phyloP scores from a whole-genome alignment of 37 sponge, comb jelly and placozoan species.

The Lycopodina hypogea region DNA sequence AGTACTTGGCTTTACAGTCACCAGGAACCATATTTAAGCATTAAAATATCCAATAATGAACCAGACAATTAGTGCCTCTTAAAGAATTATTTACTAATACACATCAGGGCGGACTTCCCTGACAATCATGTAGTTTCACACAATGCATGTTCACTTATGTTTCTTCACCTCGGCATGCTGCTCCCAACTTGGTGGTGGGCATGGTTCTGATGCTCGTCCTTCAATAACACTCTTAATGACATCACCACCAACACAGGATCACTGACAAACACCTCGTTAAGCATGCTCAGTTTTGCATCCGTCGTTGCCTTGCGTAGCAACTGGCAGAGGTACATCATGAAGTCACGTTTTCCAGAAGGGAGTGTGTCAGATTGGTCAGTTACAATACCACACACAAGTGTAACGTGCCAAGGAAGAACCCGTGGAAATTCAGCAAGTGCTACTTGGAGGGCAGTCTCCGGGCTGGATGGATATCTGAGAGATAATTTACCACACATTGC shows the following conservation, averaged over 20 bases:
- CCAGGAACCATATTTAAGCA: too few relatives aligned
- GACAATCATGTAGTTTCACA: background rate
- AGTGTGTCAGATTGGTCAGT: constrained; percentile 5
- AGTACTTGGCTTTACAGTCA: too few relatives aligned
- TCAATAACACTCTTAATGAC: constrained; percentile 16
- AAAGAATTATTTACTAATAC: too few relatives aligned
- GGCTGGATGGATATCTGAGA: background rate
- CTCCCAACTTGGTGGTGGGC: background rate
- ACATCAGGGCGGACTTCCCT: background rate
- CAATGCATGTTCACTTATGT: background rate
- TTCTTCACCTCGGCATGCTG: background rate
- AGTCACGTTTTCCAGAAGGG: background rate
- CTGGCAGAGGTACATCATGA: constrained; percentile 1
- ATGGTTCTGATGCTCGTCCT: background rate
- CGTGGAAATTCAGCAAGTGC: background rate
- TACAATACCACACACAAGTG: constrained; percentile 5
- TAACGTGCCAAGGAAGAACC: constrained; percentile 28
- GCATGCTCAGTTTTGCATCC: background rate
- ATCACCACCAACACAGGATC: constrained; percentile 15
- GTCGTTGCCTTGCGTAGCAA: background rate
- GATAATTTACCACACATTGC: too few relatives aligned
- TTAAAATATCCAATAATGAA: too few relatives aligned
- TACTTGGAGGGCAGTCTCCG: background rate
- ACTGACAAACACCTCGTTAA: constrained; percentile 3
- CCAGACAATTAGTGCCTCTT: too few relatives aligned